Evolutionary conservation across 2,888 invertebrate species (phyloP).

Genomic region (Callinectes sapidus): DNA sequence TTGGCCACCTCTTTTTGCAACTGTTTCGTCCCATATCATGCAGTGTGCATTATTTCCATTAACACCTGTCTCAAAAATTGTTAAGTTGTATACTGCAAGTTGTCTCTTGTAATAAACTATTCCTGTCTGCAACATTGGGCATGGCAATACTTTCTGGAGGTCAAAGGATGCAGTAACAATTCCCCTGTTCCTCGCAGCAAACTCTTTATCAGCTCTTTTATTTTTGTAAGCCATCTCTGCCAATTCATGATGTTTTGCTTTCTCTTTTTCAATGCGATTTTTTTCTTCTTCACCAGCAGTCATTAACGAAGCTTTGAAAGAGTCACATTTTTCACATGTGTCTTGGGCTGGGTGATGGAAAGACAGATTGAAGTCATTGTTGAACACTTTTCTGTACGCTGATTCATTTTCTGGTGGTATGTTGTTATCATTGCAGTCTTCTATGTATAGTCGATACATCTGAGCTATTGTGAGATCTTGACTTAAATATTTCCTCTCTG

Average conservation of each 20-base stretch:
- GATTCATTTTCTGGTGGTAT: conserved; percentile 30
- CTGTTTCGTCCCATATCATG: conserved; percentile 17
- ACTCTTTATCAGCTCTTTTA: conserved; percentile 3
- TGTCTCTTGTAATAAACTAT: conserved; percentile 41
- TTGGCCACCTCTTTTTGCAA: not conserved
- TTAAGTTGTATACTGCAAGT: conserved; percentile 27
- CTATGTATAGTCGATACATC: conserved; percentile 47
- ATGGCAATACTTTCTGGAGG: no score
- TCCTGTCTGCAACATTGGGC: conserved; percentile 4
- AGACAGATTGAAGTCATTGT: conserved; percentile 10
- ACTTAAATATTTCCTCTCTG: conserved; percentile 46
- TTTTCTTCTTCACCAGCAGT: no score
- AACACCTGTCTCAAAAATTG: conserved; percentile 34
- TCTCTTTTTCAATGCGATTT: no score
- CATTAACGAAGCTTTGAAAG: no score
- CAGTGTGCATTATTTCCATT: conserved; percentile 35
- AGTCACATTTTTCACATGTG: no score
- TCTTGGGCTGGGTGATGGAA: conserved; percentile 30
- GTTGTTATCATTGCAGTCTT: conserved; percentile 48
- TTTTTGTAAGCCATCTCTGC: conserved; percentile 46
- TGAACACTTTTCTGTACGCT: conserved; percentile 38
- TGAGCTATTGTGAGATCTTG: conserved; percentile 44
- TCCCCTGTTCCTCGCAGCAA: conserved; percentile 16
- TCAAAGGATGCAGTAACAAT: conserved; percentile 1
- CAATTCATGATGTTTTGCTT: conserved; percentile 37